Base-by-base conservation (phyloP, 1,140 invertebrate species). In the Daktulosphaira vitifoliae region DNA sequence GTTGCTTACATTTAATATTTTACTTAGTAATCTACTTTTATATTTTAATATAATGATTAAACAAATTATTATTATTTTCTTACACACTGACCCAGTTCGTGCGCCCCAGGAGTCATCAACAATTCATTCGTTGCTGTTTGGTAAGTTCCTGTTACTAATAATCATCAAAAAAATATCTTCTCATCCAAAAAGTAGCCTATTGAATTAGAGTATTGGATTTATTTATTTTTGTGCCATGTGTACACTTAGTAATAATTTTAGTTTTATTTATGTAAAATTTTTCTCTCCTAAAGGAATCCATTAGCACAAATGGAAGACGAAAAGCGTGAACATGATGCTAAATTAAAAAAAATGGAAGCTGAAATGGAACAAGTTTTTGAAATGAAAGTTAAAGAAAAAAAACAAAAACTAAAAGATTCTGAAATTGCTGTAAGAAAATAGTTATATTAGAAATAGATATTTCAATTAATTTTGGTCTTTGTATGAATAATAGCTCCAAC, bases 241-340 rank as follows among this genome's bases (percentile, higher is more conserved):
- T n/a, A n/a, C n/a, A 16, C 20, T 48, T 22, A 7, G 20, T 48
- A 9, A 9, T 39, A 39, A 39, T 39, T 39, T n/a, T 48, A 22
- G 44, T n/a, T 48, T n/a, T 16, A 48, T 5, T 48, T 48, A 22
- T n/a, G n/a, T n/a, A n/a, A n/a, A n/a, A n/a, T n/a, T 39, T 1
- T 51, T 50, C n/a, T 37, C 16, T 11, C 16, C 23, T 39, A 16
- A 75, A 93, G 89, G 85, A 97, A 97, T 81, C 94, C 95, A 50
- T 78, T 98, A 68, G 90, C 92, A 67, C 94, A 97, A 76, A 92
- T 98, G 86, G 94, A 97, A 75, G 94, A 97, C 73, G 95, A 98
- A 74, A 96, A 96, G 74, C 84, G 89, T 64, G 94, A 97, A 72
- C 93, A 96, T 71, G 91, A 96, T 73, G 79, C 84, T 42, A 96